These are phyloP conservation scores for Astur gentilis DNA, from an alignment of 2,113 vertebrate species.

Conservation along the genomic window DNA sequence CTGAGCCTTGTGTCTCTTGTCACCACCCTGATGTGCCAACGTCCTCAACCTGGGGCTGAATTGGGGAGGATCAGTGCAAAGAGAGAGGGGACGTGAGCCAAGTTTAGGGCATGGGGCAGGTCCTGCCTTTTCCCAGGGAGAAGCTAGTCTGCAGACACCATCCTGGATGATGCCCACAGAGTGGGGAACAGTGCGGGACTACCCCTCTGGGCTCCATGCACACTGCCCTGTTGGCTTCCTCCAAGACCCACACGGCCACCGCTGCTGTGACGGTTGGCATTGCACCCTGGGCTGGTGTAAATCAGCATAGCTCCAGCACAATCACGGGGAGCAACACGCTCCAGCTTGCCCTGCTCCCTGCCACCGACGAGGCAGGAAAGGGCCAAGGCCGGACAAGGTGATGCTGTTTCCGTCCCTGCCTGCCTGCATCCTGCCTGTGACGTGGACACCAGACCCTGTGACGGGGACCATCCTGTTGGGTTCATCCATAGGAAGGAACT, in stretches of 20 bases:
- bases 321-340: rapidly evolving
- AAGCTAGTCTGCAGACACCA: neutral
- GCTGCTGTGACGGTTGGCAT: rapidly evolving
- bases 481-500: neutral
- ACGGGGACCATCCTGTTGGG: neutral
- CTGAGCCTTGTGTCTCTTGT: neutral
- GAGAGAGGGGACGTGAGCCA: neutral
- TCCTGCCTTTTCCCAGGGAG: neutral
- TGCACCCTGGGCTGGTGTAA: neutral
- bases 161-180: neutral
- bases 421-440: neutral
- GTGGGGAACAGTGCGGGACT: neutral
- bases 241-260: rapidly evolving
- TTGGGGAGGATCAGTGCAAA: neutral
- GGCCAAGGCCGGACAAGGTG: neutral
- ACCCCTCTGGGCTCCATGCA: rapidly evolving
- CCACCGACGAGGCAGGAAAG: neutral
- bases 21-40: neutral
- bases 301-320: rapidly evolving
- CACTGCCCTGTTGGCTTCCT: rapidly evolving
- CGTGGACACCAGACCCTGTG: neutral
- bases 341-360: neutral
- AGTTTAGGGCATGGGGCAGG: rapidly evolving
- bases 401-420: neutral
- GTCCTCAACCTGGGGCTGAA: neutral